A percentile compares a stretch with the other conserved stretches of the same genome.
phyloP scores from a whole-genome alignment of 2,113 vertebrate genomes.

The Barbus barbus region DNA sequence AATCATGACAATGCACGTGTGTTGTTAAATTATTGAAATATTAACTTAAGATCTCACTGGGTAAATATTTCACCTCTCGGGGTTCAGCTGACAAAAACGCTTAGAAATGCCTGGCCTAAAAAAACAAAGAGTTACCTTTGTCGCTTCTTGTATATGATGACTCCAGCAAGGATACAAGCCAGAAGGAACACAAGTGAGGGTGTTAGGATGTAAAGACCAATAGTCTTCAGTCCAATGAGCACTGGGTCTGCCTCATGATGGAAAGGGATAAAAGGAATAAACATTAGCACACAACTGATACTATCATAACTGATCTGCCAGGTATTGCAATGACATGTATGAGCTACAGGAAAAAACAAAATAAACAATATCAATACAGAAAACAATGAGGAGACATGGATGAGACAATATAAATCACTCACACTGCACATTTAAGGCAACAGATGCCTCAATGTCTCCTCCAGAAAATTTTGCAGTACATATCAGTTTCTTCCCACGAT shows the following conservation, averaged over 20 bases:
- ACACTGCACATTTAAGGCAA: slow-evolving; percentile 58
- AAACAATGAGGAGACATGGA: neutral
- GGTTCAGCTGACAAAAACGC: neutral
- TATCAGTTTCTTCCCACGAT: slow-evolving; percentile 60
- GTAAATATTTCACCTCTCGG: neutral
- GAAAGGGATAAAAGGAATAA: neutral
- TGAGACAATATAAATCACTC: slow-evolving; percentile 46
- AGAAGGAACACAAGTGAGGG: slow-evolving; percentile 29
- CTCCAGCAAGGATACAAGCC: slow-evolving; percentile 46
- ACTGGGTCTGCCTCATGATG: neutral
- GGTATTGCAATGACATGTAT: too few species aligned
- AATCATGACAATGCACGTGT: neutral
- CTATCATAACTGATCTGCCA: too few species aligned
- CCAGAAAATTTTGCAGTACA: slow-evolving; percentile 58
- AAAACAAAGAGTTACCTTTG: slow-evolving; percentile 27
- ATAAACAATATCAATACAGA: too few species aligned
- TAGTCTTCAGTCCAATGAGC: neutral
- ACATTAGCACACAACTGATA: too few species aligned
- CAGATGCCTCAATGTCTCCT: slow-evolving; percentile 51
- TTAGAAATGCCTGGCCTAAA: neutral
- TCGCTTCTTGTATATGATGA: slow-evolving; percentile 55
- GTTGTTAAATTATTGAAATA: neutral
- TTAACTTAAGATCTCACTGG: neutral
- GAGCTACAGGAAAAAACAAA: too few species aligned
- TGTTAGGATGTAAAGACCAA: slow-evolving; percentile 10